Evolutionary conservation across 1,140 invertebrate species (phyloP).

Genomic region (Liolophura sinensis): DNA sequence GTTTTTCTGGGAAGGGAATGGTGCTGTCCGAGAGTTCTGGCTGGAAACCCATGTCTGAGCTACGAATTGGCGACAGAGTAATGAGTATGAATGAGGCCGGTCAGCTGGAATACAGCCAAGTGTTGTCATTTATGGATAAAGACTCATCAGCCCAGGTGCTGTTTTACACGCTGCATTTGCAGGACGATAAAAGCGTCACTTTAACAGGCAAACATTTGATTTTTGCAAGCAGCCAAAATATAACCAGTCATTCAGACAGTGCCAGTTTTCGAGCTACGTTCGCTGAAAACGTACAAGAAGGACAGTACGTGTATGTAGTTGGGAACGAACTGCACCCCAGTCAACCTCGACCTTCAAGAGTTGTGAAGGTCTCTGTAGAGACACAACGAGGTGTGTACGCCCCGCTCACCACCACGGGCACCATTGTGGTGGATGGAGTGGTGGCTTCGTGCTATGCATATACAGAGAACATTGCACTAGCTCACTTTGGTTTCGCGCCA

Average conservation of each 20-base stretch:
- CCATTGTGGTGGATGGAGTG: slow-evolving; percentile 86
- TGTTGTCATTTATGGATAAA: slow-evolving; percentile 87
- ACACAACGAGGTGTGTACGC: slow-evolving; percentile 79
- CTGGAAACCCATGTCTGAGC: slow-evolving; percentile 62
- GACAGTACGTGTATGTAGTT: slow-evolving; percentile 40
- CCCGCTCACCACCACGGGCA: slow-evolving; percentile 85
- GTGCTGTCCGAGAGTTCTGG: slow-evolving; percentile 66
- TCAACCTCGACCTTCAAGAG: slow-evolving; percentile 61
- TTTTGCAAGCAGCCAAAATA: slow-evolving; percentile 30
- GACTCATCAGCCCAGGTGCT: slow-evolving; percentile 68
- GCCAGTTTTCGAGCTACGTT: slow-evolving; percentile 28
- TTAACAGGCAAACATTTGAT: slow-evolving; percentile 87
- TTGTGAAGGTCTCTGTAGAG: slow-evolving; percentile 66
- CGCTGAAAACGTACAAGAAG: slow-evolving; percentile 55
- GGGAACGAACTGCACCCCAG: neutral
- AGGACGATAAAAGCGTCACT: slow-evolving; percentile 70
- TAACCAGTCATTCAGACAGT: neutral
- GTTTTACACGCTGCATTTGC: slow-evolving; percentile 75
- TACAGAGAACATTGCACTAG: slow-evolving; percentile 79
- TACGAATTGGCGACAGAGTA: slow-evolving; percentile 79
- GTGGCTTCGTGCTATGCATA: slow-evolving; percentile 94
- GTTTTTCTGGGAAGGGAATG: slow-evolving; percentile 71
- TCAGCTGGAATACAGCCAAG: slow-evolving; percentile 77
- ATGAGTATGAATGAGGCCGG: slow-evolving; percentile 74
- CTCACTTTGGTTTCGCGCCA: slow-evolving; percentile 83